Base-by-base conservation (phyloP, 1,140 invertebrate genomes). In the Drosophila littoralis region DNA sequence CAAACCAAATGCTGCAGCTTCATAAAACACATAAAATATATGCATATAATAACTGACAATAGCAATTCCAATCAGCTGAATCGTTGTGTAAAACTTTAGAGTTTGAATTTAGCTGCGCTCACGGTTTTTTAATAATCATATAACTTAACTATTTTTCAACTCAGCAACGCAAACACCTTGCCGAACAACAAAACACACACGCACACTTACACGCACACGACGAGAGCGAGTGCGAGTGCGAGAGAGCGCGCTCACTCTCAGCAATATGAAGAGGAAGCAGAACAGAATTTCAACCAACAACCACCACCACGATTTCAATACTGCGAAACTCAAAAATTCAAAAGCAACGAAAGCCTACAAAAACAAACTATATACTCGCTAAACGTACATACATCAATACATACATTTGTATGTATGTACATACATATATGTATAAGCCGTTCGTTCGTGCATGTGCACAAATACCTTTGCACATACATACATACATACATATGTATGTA, bases 281-380 rank as follows among this genome's bases (percentile, higher is more conserved):
- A 70, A 78, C 75, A 69, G 71, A 78, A 74, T 79, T 76, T 81
- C 65, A 70, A 84, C 70, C 70, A 63, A 65, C 77, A 76, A 85
- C 81, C 81, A 84, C 76, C 78, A 86, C 81, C 69, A 68, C 75
- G 78, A 72, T 85, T 85, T 85, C 78, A 85, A 85, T 85, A 85
- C 75, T 85, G 72, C 57, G 81, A 86, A 85, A 86, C 84, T 88
- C 84, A 71, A 83, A 75, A 75, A 75, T 70, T 75, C 67, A 75
- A 77, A 86, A 86, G 76, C 84, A 78, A 86, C 82, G 79, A 82
- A 86, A 80, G 83, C 83, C 83, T 86, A 86, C 79, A 82, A 86
- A 88, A 86, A 79, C 79, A 77, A 82, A 86, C 70, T 75, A 70
- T 75, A 75, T 75, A 72, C 57, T 54, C 51, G 38, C 69, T 54